Conservation (phyloP, 1,140 invertebrate species). For the Cherax destructor region DNA sequence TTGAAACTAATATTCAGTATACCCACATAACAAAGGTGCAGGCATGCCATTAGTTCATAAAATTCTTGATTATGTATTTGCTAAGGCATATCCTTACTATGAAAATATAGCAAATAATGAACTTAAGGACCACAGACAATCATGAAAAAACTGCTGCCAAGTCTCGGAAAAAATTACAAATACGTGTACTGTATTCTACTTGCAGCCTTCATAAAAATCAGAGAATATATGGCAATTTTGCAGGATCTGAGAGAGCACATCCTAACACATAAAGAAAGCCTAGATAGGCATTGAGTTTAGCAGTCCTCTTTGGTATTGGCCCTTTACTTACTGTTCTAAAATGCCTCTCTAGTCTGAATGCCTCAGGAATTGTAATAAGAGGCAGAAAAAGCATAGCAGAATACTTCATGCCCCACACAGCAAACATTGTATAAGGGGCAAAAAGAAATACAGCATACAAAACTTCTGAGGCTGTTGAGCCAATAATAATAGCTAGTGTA, state of each 20-base stretch:
- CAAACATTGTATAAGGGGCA: slow-evolving; percentile 92
- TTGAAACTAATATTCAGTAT: neutral
- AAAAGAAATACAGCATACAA: slow-evolving; percentile 94
- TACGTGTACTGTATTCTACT: neutral
- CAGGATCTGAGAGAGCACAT: slow-evolving; percentile 64
- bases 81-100: slow-evolving; percentile 11
- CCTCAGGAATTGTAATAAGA: slow-evolving; percentile 88
- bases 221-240: slow-evolving; percentile 61
- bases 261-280: slow-evolving; percentile 79
- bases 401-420: slow-evolving; percentile 80
- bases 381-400: slow-evolving; percentile 93
- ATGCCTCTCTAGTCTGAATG: slow-evolving; percentile 92
- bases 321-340: slow-evolving; percentile 88
- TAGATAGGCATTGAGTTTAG: slow-evolving; percentile 92
- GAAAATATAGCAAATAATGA: slow-evolving; percentile 59
- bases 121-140: slow-evolving; percentile 25
- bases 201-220: neutral
- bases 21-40: neutral
- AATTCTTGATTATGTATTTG: neutral
- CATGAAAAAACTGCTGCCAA: neutral
- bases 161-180: neutral
- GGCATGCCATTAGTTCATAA: neutral
- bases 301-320: slow-evolving; percentile 89
- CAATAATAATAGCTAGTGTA: slow-evolving; percentile 94
- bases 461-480: slow-evolving; percentile 91